Evolutionary conservation across 1,140 invertebrate genomes (phyloP).

Genomic region (Pteromalus puparum): DNA sequence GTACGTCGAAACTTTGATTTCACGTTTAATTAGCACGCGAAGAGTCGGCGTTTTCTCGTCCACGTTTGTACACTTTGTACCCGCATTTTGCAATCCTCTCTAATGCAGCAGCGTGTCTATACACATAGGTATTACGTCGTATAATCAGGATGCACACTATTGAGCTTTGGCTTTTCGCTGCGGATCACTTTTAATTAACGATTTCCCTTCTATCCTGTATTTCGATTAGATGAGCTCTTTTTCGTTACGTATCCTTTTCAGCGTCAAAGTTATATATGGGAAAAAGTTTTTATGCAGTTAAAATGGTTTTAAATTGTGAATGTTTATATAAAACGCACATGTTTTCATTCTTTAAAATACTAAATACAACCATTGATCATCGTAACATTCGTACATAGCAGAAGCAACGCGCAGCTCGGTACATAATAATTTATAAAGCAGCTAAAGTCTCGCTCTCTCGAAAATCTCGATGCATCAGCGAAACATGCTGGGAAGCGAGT

Average conservation of each 20-base stretch:
- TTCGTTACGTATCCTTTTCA: not conserved
- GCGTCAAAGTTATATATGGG: no score
- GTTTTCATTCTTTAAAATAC: no score
- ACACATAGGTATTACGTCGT: not conserved
- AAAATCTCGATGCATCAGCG: not conserved
- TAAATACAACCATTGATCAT: no score
- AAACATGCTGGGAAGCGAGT: not conserved
- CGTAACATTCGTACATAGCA: no score
- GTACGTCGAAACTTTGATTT: constrained; percentile 22
- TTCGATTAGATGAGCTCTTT: not conserved
- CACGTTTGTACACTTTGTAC: not conserved
- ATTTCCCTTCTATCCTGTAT: not conserved
- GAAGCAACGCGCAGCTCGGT: not conserved
- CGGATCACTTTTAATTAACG: constrained; percentile 6
- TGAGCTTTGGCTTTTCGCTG: not conserved
- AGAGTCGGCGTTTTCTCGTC: not conserved
- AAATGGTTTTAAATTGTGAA: no score
- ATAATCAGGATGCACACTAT: no score
- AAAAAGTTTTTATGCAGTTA: not conserved
- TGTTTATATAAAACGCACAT: no score
- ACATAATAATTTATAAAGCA: not conserved
- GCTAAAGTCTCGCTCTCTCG: not conserved
- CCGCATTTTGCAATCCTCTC: not conserved
- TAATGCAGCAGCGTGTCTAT: not conserved
- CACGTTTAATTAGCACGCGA: not conserved